Evolutionary conservation across 2,113 vertebrate species (phyloP).

Genomic region (Microcebus ravelobensis): DNA sequence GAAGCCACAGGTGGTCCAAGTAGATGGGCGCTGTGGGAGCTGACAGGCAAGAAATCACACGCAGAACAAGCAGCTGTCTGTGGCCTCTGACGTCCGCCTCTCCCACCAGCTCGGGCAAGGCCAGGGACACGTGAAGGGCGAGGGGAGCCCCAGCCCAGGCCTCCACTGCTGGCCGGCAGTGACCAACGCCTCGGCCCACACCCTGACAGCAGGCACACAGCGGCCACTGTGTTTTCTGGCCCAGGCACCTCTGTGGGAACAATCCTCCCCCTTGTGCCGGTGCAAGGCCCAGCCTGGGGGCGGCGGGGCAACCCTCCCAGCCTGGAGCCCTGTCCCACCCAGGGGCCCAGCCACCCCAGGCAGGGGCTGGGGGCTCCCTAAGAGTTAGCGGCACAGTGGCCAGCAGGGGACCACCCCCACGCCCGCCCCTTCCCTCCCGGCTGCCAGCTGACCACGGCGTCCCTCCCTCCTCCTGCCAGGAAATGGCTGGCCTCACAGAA

Average conservation of each 20-base stretch:
- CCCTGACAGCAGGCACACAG: slow-evolving; percentile 62
- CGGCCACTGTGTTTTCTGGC: slow-evolving; percentile 65
- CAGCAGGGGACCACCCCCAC: not conserved
- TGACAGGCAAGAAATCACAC: not conserved
- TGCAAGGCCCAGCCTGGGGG: not conserved
- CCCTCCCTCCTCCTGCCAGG: not conserved
- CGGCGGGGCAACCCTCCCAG: not conserved
- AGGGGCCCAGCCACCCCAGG: not conserved
- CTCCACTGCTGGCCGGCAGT: not conserved
- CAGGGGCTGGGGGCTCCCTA: not conserved
- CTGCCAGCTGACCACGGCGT: not conserved
- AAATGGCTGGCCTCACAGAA: not conserved
- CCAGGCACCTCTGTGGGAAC: slow-evolving; percentile 63
- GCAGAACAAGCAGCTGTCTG: slow-evolving; percentile 24
- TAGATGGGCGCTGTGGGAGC: not conserved
- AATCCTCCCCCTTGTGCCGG: slow-evolving; percentile 67
- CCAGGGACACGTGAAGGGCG: not conserved
- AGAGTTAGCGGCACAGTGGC: not conserved
- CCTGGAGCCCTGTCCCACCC: not conserved
- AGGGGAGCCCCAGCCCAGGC: not conserved
- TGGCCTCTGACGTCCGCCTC: slow-evolving; percentile 34
- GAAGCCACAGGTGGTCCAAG: not conserved
- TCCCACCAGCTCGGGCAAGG: not conserved
- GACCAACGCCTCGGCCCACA: slow-evolving; percentile 59
- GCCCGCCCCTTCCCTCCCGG: not conserved